A percentile compares a stretch with the other conserved stretches of the same genome.
Evolutionary conservation across 2,797 vertebrate species (phyloP).

Genomic region (Rhyacichthys aspro): DNA sequence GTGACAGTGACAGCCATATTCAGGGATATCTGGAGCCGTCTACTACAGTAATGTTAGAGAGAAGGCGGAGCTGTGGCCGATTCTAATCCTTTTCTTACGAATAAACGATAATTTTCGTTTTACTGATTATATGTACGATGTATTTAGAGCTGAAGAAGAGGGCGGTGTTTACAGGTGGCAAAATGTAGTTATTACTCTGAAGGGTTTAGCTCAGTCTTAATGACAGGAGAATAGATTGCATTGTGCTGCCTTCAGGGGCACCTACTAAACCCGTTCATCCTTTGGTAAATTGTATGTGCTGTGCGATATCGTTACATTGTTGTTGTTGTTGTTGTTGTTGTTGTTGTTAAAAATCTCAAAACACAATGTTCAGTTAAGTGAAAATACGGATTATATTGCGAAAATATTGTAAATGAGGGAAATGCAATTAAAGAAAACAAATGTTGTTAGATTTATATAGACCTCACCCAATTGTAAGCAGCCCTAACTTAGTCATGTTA

Average conservation of each 20-base stretch:
- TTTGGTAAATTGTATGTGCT: neutral
- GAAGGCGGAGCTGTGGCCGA: slow-evolving; percentile 9
- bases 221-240: slow-evolving; percentile 27
- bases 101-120: neutral
- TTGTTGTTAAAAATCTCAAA: no score
- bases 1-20: slow-evolving; percentile 68
- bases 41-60: slow-evolving; percentile 5
- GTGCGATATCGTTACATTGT: neutral
- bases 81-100: neutral
- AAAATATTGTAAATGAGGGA: no score
- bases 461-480: no score
- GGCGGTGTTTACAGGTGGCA: slow-evolving; percentile 8
- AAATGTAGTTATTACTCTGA: slow-evolving; percentile 9
- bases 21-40: slow-evolving; percentile 11
- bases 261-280: neutral
- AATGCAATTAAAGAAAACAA: no score
- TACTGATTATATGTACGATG: neutral
- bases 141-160: neutral
- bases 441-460: no score
- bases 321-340: no score
- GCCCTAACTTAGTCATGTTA: no score
- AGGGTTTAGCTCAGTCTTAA: slow-evolving; percentile 8
- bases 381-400: no score
- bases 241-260: slow-evolving; percentile 51
- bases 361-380: no score